Evolutionary conservation across 2,113 vertebrate species (phyloP).

Genomic region (Tragelaphus strepsiceros): DNA sequence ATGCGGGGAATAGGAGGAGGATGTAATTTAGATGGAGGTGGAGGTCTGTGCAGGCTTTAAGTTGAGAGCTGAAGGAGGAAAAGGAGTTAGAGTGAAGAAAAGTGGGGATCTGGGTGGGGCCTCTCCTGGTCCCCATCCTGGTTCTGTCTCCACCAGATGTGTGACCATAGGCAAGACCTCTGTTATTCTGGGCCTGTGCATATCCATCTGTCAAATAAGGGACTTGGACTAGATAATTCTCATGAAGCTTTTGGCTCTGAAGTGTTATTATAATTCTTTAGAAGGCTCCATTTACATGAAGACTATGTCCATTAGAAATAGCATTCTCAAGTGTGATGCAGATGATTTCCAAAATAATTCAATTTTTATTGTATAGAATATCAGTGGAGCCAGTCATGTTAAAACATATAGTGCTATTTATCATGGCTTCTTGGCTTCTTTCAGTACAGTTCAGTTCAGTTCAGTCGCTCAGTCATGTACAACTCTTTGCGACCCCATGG

Average conservation of each 20-base stretch:
- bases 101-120: too few species aligned
- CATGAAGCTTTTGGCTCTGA: background rate
- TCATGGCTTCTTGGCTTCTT: background rate
- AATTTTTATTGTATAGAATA: background rate
- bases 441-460: background rate
- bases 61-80: background rate
- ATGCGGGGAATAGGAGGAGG: background rate
- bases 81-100: background rate
- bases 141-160: background rate
- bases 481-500: background rate
- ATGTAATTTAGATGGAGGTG: background rate
- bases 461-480: background rate
- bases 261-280: background rate
- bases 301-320: background rate
- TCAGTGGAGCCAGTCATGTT: background rate
- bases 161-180: background rate
- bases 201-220: background rate
- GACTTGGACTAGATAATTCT: background rate
- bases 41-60: background rate
- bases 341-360: background rate
- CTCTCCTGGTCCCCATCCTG: background rate
- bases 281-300: background rate
- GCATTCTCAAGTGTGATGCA: background rate
- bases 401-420: background rate
- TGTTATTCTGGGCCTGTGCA: background rate